These are phyloP conservation scores for Polylopha cassiicola DNA, from an alignment of 2,888 invertebrate genomes.

Conservation along the genomic window DNA sequence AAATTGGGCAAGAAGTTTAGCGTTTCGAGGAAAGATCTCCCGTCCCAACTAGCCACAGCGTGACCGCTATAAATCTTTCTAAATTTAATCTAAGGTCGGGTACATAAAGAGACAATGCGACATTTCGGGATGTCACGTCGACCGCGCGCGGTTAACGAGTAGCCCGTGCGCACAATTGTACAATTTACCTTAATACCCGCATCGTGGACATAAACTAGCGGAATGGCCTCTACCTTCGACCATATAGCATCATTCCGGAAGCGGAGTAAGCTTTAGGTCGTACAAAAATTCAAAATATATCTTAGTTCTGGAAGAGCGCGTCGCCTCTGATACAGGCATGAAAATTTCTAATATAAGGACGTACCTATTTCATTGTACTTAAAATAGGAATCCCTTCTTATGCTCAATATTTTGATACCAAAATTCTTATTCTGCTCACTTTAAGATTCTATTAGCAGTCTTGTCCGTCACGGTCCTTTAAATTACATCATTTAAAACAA, in stretches of 20 bases:
- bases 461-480: constrained; percentile 23
- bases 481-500: constrained; percentile 25
- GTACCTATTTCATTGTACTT: no score
- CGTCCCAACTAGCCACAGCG: constrained; percentile 55
- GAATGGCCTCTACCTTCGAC: constrained; percentile 41
- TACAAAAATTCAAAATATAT: no score
- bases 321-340: no score
- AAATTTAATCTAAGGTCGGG: constrained; percentile 68
- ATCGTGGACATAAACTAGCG: constrained; percentile 65
- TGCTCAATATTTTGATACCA: no score
- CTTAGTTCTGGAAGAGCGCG: no score
- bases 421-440: no score
- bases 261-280: no score
- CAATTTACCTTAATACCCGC: constrained; percentile 72
- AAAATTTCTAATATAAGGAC: no score
- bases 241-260: constrained; percentile 11
- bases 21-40: constrained; percentile 64
- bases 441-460: constrained; percentile 11
- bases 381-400: no score
- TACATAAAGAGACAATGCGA: constrained; percentile 72
- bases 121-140: constrained; percentile 61
- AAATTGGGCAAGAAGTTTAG: constrained; percentile 72
- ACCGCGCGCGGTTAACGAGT: constrained; percentile 57
- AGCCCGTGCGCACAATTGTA: constrained; percentile 73
- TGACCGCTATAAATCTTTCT: constrained; percentile 67